phyloP scores from a whole-genome alignment of 2,888 invertebrate species.

The Megaustenia siamemsis region DNA sequence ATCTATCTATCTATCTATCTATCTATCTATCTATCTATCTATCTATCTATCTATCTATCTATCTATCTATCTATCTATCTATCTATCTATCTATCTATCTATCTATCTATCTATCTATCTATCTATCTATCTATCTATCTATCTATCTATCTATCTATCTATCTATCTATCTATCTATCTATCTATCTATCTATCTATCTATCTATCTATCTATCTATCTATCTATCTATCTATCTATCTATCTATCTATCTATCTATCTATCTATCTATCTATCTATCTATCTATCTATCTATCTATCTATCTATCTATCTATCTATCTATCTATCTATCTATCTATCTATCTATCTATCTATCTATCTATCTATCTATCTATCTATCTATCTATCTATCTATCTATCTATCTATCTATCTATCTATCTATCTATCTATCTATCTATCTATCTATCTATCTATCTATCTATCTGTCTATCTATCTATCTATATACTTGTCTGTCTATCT shows the following conservation, averaged over 20 bases:
- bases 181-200: not conserved
- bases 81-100: slow-evolving; percentile 22
- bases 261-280: not conserved
- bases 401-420: slow-evolving; percentile 22
- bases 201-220: slow-evolving; percentile 11
- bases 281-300: not conserved
- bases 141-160: not conserved
- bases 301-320: not conserved
- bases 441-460: not conserved
- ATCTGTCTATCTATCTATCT: slow-evolving; percentile 4
- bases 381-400: slow-evolving; percentile 22
- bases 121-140: not conserved
- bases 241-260: not conserved
- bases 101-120: slow-evolving; percentile 22
- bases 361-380: slow-evolving; percentile 5
- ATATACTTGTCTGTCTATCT: not conserved
- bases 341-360: not conserved
- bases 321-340: not conserved
- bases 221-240: slow-evolving; percentile 20
- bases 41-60: not conserved
- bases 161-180: slow-evolving; percentile 4
- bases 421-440: not conserved
- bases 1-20: too few relatives aligned
- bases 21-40: not conserved
- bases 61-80: slow-evolving; percentile 22